Base-by-base conservation (phyloP, 2,888 invertebrate genomes). In the Argyresthia goedartella region DNA sequence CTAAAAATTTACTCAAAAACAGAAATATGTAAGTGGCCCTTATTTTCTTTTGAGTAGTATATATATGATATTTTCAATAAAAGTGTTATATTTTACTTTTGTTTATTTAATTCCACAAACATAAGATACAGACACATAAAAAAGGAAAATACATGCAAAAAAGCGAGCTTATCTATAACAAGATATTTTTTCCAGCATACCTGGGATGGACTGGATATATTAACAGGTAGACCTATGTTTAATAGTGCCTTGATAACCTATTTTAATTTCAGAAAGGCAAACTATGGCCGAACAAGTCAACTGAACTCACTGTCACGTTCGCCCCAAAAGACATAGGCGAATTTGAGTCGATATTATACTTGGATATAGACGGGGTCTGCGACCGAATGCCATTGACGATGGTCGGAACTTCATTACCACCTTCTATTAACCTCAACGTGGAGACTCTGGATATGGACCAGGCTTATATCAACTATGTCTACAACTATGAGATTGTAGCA, bases 401-500 rank as follows among this genome's bases (percentile, higher is more conserved):
- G 55, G 63, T 71, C 25, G 91, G 91, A 3, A 71, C 69, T 9
- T 89, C 91, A 15, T 62, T 88, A 50, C 91, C 91, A 6, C 91
- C 91, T 2, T 61, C 71, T 2, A 81, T 91, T 52, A 67, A 71
- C 47, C 66, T 91, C 11, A 90, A 89, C 60, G 63, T 90, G 13
- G 85, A 88, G 57, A 87, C 82, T 2, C 69, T 91, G 11, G 85
- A 91, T 54, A 86, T 89, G 65, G 85, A 86, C 55, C 72, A 82
- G 52, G 85, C 91, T 45, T 91, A 89, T 57, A 78, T 91, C 33
- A 88, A 88, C 56, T 88, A 89, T 14, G 68, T 71, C 15, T 90
- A 91, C 62, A 77, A 88, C 59, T 91, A 90, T 59, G 90, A 91
- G 81, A 77, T 91, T 16, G 80, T 88, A 13, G 86, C 85, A 16